Conservation (phyloP, 2,113 vertebrate genomes). For the Elephas maximus region DNA sequence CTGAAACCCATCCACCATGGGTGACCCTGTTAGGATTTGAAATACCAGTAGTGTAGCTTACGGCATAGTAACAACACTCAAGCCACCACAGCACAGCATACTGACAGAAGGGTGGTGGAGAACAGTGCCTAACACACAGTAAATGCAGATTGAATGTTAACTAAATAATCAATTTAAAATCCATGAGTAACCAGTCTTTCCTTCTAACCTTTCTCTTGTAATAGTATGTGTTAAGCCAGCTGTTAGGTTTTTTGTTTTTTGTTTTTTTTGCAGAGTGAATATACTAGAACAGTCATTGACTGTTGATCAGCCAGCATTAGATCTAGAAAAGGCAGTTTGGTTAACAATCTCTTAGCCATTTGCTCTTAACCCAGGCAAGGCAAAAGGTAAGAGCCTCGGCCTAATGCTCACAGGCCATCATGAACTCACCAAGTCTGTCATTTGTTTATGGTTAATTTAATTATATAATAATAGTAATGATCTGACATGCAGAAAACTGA, state of each 20-base stretch:
- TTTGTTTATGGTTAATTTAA: conserved; percentile 44
- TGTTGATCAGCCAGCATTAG: not conserved
- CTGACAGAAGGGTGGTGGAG: not conserved
- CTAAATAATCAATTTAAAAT: not conserved
- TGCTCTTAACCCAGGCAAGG: not conserved
- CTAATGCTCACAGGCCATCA: not conserved
- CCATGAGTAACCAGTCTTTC: not conserved
- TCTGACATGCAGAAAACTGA: not conserved
- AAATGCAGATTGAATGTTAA: not conserved
- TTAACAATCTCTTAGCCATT: not conserved
- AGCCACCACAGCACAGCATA: too few species aligned
- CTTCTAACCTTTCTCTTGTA: not conserved
- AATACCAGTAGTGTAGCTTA: not conserved
- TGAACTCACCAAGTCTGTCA: not conserved
- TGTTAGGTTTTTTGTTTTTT: not conserved
- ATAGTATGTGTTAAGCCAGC: not conserved
- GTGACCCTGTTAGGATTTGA: not conserved
- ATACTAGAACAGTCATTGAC: not conserved
- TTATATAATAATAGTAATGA: not conserved
- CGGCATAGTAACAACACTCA: not conserved
- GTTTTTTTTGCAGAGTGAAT: not conserved
- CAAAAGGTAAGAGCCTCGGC: not conserved
- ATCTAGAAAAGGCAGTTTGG: not conserved
- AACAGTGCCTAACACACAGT: not conserved
- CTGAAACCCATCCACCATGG: not conserved